Conservation (phyloP, 2,113 vertebrate genomes). For the Antidorcas marsupialis region DNA sequence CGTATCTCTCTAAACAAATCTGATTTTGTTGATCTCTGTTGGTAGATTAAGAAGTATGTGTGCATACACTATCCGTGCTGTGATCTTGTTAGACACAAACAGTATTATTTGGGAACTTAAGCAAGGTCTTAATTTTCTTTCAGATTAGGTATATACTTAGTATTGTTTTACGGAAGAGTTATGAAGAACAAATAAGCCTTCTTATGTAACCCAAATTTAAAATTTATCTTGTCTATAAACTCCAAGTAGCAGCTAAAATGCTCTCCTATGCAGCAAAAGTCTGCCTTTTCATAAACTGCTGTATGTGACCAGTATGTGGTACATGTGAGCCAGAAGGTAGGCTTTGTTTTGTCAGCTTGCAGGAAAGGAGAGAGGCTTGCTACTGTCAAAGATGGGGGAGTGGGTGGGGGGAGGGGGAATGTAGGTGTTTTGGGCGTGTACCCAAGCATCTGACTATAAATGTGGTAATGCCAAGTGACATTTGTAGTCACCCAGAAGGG, state of each 20-base stretch:
- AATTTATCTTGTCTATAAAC: background rate
- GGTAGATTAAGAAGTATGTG: background rate
- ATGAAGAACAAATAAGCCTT: background rate
- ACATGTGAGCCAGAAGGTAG: background rate
- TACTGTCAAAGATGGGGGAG: background rate
- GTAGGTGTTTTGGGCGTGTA: background rate
- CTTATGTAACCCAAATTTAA: conserved; percentile 18
- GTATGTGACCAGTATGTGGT: conserved; percentile 20
- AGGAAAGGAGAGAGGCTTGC: background rate
- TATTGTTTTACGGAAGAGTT: background rate
- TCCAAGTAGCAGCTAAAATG: background rate
- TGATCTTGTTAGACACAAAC: background rate
- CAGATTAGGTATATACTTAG: background rate
- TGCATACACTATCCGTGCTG: background rate
- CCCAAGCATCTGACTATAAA: background rate
- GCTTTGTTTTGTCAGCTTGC: conserved; percentile 31
- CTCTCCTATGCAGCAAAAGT: background rate
- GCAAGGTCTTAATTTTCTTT: background rate
- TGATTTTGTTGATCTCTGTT: background rate
- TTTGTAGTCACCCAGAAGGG: background rate
- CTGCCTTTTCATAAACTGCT: conserved; percentile 24
- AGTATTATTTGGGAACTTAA: background rate
- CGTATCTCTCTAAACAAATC: background rate
- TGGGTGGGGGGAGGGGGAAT: background rate
- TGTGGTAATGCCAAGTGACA: background rate